Base-by-base conservation (phyloP, 2,797 vertebrate genomes). In the Cyclopterus lumpus region DNA sequence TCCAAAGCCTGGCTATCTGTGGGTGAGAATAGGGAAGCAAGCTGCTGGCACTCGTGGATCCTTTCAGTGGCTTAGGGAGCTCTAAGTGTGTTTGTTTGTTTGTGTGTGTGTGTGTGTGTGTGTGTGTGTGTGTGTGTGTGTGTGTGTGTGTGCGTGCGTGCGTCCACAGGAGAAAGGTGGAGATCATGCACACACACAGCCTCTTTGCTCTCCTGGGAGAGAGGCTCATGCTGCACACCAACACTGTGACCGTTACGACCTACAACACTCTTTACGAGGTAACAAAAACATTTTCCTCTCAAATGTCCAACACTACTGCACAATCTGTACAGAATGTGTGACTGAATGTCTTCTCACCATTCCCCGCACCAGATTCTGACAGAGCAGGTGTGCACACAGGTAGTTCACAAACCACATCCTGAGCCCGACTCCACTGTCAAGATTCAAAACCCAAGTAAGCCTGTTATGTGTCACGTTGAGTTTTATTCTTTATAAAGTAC, bases 231-330 rank as follows among this genome's bases (percentile, higher is more conserved):
- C 90, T 97, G 65, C 96, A 98, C 93, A 97, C 96, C 75, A 97
- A 95, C 88, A 96, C 96, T 15, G 94, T 99, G 90, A 97, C 97
- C 0, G 93, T 99, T 85, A 98, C 97, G 55, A 97, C 96, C 5
- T 99, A 99, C 84, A 99, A 99, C 94, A 96, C 98, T 0, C 95
- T 99, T 55, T 99, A 99, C 71, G 97, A 99, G 97, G 97, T 99
- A 96, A 84, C 53, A 26, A 42, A 26, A 69, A 69, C 67, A 20
- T 36, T 86, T 77, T 63, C 11, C 46, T 54, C 61, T 80, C 54
- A 63, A 40, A 24, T 24, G 67, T 73, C 49, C 69, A 1, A 40
- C 49, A 9, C 59, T 16, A 12, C 65, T 64, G 63, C 53, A 22
- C 14, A 46, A 15, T 32, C 28, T 76, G 14, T 64, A 44, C 58